Evolutionary conservation across 2,888 invertebrate genomes (phyloP), one percentile per base, ranked within the genome.

Genomic region (Baccha elongata): DNA sequence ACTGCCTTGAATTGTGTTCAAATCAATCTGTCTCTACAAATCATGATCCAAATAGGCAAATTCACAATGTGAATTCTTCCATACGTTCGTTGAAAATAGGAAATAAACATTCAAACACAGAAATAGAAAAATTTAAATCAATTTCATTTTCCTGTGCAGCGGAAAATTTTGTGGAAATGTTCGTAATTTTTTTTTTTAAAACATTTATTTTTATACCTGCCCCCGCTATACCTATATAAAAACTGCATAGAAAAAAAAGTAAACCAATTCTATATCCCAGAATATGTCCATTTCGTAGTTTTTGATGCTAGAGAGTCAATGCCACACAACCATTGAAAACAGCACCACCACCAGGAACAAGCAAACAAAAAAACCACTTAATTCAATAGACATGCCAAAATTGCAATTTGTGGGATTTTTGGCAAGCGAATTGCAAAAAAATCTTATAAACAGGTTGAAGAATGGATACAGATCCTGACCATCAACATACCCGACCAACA

Each of bases 311-410:
- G 50, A 21, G 40, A 73, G 67, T 65, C 65, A 75, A 64, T 75
- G 58, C 69, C 75, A 65, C 15, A 10, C 37, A 58, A 29, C 75
- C 75, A 60, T 35, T 37, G 53, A 69, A 26, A 29, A 26, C 46
- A 67, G 40, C 48, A 58, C 55, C 55, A 64, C 58, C 29, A 58
- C 21, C 64, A 60, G 32, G 26, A 29, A 35, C 2, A 11, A 23
- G 58, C 68, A 74, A 69, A 75, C 64, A 71, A 26, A 72, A 76
- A 80, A 81, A 71, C 75, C 81, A 71, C 69, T 81, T 81, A 76
- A 81, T 81, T 81, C 75, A 81, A 81, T 81, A 76, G 81, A 75
- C 81, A 81, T 81, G 75, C 75, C 71, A 67, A 81, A 75, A 81
- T 81, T 81, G 81, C 81, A 75, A 81, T 81, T 81, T 81, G 81